phyloP scores from a whole-genome alignment of 1,140 invertebrate species.

The Spodoptera frugiperda region DNA sequence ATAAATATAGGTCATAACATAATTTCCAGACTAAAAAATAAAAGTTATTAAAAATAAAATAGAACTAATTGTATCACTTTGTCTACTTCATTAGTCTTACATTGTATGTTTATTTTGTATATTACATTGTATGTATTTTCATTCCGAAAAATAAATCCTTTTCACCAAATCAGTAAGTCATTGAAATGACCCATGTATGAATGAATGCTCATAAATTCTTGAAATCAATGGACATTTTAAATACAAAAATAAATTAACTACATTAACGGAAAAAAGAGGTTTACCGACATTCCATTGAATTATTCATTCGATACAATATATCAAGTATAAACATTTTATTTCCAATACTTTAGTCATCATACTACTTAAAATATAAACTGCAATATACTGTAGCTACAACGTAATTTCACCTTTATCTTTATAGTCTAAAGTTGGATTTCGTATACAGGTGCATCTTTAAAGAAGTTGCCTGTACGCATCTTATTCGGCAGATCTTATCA shows the following conservation, averaged over 20 bases:
- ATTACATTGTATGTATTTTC: not conserved
- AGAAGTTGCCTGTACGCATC: not conserved
- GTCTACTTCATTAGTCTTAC: no score
- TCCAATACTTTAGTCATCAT: constrained; percentile 7
- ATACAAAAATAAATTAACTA: not conserved
- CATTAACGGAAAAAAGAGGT: not conserved
- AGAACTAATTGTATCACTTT: no score
- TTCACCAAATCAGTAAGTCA: not conserved
- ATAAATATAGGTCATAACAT: no score
- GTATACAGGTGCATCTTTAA: no score
- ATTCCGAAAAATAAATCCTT: not conserved
- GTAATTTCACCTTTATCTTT: no score
- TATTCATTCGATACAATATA: constrained; percentile 15
- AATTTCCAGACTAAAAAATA: no score
- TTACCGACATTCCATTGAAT: constrained; percentile 22
- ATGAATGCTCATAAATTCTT: constrained; percentile 2
- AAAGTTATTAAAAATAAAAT: no score
- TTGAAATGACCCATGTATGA: not conserved
- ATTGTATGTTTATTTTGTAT: no score
- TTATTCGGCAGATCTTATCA: constrained; percentile 17
- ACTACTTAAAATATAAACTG: not conserved
- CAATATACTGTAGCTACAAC: no score
- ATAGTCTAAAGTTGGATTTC: no score
- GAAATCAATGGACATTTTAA: not conserved
- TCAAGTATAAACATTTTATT: constrained; percentile 31